Evolutionary conservation across 2,113 vertebrate genomes (phyloP), one percentile per base, ranked within the genome.

Genomic region (Sturnira hondurensis): DNA sequence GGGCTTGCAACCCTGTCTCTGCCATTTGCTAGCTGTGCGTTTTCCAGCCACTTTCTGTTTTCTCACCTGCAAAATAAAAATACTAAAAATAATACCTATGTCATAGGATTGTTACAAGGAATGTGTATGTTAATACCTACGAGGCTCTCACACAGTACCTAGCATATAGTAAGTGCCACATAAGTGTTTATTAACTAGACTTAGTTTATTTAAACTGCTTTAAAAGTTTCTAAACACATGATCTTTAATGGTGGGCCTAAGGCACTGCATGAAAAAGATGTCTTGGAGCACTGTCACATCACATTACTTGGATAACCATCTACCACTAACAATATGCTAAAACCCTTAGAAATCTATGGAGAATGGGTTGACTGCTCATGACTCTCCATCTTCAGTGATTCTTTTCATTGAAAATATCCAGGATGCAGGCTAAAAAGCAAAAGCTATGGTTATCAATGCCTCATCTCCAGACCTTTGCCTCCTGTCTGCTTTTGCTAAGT

Each of bases 391-490:
- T 80, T 95, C 73, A 93, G 38, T 89, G 54, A 96, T 89, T 83
- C 68, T 91, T 97, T 94, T 91, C 68, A 61, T 58, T 80, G 36
- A 94, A 74, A 36, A 86, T 84, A 94, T 45, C 38, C 16, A 96
- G 58, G n/a, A 91, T 45, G 86, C 45, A 93, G 96, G 47, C 61
- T 96, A 24, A 91, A 94, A 95, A 97, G 68, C 33, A 86, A 89
- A 91, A 92, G 73, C 78, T 93, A 33, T 73, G 12, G n/a, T 65
- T 93, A 93, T 89, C 28, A 43, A 43, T 82, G 71, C 14, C 13
- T 89, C 56, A 74, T 86, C 63, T 74, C 83, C 80, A 93, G 80
- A 96, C 52, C 56, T 92, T 93, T 89, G 43, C 45, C 63, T 94
- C 43, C 70, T n/a, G n/a, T 58, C 81, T 82, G 94, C 56, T 36